Evolutionary conservation across 1,140 invertebrate genomes (phyloP), one percentile per base, ranked within the genome.

Genomic region (Vollenhovia emeryi): DNA sequence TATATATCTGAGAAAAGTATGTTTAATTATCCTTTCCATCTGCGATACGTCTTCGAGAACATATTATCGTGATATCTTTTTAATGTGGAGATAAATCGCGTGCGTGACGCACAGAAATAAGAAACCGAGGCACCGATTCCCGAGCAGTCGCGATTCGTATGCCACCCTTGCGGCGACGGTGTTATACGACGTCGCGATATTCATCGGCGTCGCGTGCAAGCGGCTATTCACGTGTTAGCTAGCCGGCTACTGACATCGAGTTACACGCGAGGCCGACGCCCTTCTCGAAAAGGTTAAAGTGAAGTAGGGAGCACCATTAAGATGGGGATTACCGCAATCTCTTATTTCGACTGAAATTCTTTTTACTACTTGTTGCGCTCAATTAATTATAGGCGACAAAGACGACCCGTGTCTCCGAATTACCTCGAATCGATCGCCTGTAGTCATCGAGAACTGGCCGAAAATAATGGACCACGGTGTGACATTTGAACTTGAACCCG

Each of bases 171-270:
- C 24, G 13, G 11, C 18, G 9, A 21, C 59, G 24, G 13, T 36
- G 43, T 62, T 27, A 57, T 6, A 43, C 40, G 6, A n/a, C 1
- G 33, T 45, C 48, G 13, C 52, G 45, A 79, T 66, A 8, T 50
- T 36, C 43, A 79, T 79, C 60, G 40, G 15, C 2, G 3, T 40
- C 64, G 48, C 75, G 79, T 64, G 86, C 75, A 33, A 86, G 33
- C 8, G n/a, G 3, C 11, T 33, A 43, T 86, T 83, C 27, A 40
- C 59, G 36, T 59, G 75, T 80, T 57, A 66, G 48, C 27, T 8
- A 59, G 36, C 27, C 27, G 68, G 69, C 27, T 66, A 86, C 52
- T 71, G 86, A 86, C 86, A 75, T 45, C 27, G 24, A 18, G n/a
- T 43, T 27, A 30, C 24, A 74, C 43, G 48, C 48, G n/a, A 83